Conservation (phyloP, 2,888 invertebrate species). For the Caprella mutica region DNA sequence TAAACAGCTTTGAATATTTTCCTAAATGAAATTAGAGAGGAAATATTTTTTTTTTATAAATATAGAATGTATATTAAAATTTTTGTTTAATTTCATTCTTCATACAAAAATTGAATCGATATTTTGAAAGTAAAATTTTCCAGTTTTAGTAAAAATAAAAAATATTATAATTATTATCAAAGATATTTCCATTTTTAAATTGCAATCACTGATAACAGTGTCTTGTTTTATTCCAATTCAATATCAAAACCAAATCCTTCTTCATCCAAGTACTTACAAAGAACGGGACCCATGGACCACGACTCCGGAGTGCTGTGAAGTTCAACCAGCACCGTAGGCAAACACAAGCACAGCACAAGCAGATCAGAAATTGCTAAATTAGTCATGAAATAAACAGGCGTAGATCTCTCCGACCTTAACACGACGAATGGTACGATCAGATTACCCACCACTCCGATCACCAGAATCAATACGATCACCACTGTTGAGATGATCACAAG, state of each 20-base stretch:
- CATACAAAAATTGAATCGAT: not conserved
- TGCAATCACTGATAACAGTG: no score
- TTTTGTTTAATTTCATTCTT: not conserved
- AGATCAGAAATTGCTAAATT: conserved; percentile 86
- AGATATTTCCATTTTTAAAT: no score
- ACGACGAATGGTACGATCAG: conserved; percentile 88
- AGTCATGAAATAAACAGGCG: conserved; percentile 77
- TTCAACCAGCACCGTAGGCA: conserved; percentile 87
- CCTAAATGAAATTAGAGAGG: no score
- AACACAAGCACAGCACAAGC: conserved; percentile 78
- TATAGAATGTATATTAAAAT: no score
- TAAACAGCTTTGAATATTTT: no score
- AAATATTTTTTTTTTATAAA: no score
- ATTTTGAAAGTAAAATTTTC: not conserved
- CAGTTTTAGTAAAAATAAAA: not conserved
- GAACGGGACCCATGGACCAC: conserved; percentile 79
- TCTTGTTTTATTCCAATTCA: no score
- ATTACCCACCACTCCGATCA: conserved; percentile 81
- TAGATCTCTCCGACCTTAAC: conserved; percentile 79
- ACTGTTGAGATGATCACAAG: conserved; percentile 82
- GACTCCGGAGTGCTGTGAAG: conserved; percentile 81
- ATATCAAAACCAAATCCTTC: no score
- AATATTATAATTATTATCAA: no score
- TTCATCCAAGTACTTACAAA: conserved; percentile 93
- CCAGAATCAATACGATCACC: conserved; percentile 75